Evolutionary conservation across 2,797 vertebrate species (phyloP), one percentile per base, ranked within the genome.

Genomic region (Epinephelus malabaricus): DNA sequence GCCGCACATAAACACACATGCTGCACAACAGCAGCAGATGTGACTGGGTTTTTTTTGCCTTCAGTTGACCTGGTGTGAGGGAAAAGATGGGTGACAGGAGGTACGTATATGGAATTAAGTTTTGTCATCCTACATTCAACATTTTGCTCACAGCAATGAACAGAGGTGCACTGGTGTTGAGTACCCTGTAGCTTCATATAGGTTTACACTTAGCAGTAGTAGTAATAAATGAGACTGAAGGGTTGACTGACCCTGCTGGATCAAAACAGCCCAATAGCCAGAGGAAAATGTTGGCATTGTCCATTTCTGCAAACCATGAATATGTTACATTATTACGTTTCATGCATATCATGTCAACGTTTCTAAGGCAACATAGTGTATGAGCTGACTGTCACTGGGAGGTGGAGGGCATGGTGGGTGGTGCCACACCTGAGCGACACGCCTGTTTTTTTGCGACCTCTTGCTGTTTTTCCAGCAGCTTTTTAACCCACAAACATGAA

Each of bases 131-230:
- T 6, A 49, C 5, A 40, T 8, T 23, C 45, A 1, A 45, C 15
- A 45, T 61, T n/a, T 60, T 5, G 13, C 30, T n/a, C 34, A 63
- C 17, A 63, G 19, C 9, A 69, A 73, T 69, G 23, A 73, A 62
- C 10, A 65, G 3, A 25, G 46, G n/a, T 30, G 38, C 5, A 38
- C 34, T 61, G 38, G 1, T 67, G 38, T 7, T 18, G 14, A 12
- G 5, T 18, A 2, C 50, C 15, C n/a, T 49, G 19, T 6, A 6
- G 61, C 13, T n/a, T 11, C 51, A 23, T 23, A 13, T 8, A 34
- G 13, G 38, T 27, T 12, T 47, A 34, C 25, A 54, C 10, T 14
- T 11, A 8, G 40, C 38, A 54, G 9, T 8, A 7, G 34, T 8
- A 34, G 1, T 8, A 34, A 34, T 5, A 34, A 7, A 34, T 34